Conservation (phyloP, 2,797 vertebrate genomes). For the Darevskia mixta region DNA sequence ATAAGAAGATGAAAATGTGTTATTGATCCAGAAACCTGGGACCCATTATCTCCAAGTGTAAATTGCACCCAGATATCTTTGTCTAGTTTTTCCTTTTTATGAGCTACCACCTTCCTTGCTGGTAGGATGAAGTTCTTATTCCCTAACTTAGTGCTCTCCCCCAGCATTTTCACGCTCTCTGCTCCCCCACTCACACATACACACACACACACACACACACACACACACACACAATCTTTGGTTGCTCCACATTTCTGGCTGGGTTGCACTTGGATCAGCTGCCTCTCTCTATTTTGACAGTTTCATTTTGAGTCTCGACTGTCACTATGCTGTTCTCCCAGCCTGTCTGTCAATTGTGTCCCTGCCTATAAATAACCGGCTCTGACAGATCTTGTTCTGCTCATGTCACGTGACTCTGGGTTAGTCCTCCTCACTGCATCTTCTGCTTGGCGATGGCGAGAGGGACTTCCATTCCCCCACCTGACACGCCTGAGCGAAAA, state of each 20-base stretch:
- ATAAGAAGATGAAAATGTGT: conserved; percentile 17
- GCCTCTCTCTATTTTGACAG: not conserved
- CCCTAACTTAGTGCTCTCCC: not conserved
- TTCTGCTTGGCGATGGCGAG: not conserved
- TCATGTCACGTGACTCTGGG: not conserved
- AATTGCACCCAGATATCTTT: not conserved
- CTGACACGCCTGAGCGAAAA: not conserved
- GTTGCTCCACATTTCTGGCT: not conserved
- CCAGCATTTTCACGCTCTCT: not conserved
- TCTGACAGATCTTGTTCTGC: not conserved
- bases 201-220: too few relatives aligned
- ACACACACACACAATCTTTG: not conserved
- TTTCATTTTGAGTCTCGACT: not conserved
- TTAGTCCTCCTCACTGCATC: not conserved
- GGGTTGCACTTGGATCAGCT: too few relatives aligned
- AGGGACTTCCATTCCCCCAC: not conserved
- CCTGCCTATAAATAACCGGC: conserved; percentile 31
- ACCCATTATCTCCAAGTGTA: not conserved
- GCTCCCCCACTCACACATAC: too few relatives aligned
- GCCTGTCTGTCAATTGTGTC: not conserved
- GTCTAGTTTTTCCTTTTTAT: not conserved
- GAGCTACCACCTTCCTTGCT: not conserved
- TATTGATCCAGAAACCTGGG: not conserved
- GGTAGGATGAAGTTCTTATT: not conserved
- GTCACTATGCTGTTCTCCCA: not conserved